A percentile compares a stretch with the other conserved stretches of the same genome.
Conservation (phyloP, 1,140 invertebrate genomes). For the Holotrichia oblita region DNA sequence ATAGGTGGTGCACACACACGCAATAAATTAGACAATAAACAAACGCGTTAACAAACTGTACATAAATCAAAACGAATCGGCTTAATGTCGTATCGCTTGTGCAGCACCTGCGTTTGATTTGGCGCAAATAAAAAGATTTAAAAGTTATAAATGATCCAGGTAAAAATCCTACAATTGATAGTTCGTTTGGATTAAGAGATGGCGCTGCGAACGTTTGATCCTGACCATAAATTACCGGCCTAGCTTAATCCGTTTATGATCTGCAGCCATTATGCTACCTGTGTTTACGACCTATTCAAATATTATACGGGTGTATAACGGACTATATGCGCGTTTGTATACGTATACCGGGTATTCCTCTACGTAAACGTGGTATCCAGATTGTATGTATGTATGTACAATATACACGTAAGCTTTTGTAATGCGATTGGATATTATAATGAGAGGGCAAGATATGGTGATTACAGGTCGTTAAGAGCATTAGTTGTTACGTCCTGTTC, state of each 20-base stretch:
- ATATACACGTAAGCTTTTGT: not conserved
- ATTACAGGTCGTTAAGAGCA: not conserved
- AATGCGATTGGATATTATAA: not conserved
- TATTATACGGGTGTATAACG: conserved; percentile 14
- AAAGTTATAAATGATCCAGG: conserved; percentile 55
- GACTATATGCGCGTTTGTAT: not conserved
- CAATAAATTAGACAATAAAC: conserved; percentile 48
- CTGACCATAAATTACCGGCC: conserved; percentile 59
- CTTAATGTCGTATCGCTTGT: conserved; percentile 46
- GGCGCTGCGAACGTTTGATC: conserved; percentile 55
- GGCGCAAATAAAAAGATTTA: conserved; percentile 55
- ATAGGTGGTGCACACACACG: conserved; percentile 21
- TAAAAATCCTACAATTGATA: conserved; percentile 61
- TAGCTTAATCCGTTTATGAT: conserved; percentile 60
- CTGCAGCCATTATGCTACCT: conserved; percentile 50
- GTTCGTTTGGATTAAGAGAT: conserved; percentile 57
- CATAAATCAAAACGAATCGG: conserved; percentile 55
- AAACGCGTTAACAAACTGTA: conserved; percentile 49
- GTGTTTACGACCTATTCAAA: conserved; percentile 49
- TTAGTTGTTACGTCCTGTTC: not conserved
- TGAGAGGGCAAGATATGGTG: not conserved
- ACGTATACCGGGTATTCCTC: not conserved
- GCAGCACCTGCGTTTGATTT: conserved; percentile 54
- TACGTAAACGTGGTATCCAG: not conserved
- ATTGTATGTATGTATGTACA: too few relatives aligned